Conservation (phyloP, 2,797 vertebrate genomes). For the Staurois parvus region DNA sequence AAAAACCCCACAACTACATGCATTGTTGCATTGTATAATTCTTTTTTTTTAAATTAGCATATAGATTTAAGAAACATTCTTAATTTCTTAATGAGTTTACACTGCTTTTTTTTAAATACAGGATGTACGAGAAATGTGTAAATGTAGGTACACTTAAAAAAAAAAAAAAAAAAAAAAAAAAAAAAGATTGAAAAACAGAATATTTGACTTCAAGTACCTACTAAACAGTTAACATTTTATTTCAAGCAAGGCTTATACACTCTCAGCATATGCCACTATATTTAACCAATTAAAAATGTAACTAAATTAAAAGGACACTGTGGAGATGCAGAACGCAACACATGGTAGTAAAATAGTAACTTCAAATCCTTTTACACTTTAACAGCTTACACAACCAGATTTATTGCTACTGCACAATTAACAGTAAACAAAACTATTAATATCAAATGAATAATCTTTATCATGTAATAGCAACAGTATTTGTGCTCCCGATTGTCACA, state of each 20-base stretch:
- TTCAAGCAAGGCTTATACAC: background rate
- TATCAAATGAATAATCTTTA: background rate
- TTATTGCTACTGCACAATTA: background rate
- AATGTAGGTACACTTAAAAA: no score
- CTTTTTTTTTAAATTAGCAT: no score
- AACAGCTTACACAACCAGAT: conserved; percentile 29
- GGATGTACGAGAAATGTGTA: no score
- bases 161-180: no score
- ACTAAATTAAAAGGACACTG: conserved; percentile 29
- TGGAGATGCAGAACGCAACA: conserved; percentile 20
- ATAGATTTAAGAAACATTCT: no score
- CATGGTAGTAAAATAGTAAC: background rate
- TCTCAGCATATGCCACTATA: background rate
- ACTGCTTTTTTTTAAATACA: no score
- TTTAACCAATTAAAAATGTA: conserved; percentile 30
- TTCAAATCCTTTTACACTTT: conserved; percentile 12
- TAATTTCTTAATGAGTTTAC: no score
- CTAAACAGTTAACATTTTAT: background rate
- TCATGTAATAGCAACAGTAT: background rate
- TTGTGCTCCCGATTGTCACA: background rate
- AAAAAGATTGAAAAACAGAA: no score
- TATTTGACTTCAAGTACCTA: no score
- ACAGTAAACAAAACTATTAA: conserved; percentile 42
- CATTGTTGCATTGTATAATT: no score
- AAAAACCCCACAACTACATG: no score